Evolutionary conservation across 2,888 invertebrate genomes (phyloP), one percentile per base, ranked within the genome.

Genomic region (Bellardia pandia): DNA sequence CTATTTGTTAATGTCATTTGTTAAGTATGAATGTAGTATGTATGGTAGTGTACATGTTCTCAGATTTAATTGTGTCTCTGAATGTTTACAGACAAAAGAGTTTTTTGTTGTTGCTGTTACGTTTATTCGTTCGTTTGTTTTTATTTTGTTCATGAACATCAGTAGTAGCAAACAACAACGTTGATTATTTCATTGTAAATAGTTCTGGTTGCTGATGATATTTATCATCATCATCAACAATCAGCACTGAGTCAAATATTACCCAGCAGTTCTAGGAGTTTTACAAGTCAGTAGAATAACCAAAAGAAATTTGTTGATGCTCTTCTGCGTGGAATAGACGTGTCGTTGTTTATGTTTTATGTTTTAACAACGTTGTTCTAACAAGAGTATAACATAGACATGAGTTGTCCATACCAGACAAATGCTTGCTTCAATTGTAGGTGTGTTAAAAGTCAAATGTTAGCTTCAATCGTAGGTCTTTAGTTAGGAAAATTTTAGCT

Each of bases 1-100:
- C 66, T 81, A 66, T 81, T 81, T 81, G 56, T 74, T 74, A 74
- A 74, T 37, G 64, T 74, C 16, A 66, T 72, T 66, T 56, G 33
- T 74, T 53, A 23, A 69, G 58, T 56, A 48, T 16, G 37, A 16
- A 66, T 51, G 60, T 30, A 66, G 58, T 56, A 62, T 9, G 37
- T 33, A 68, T 53, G 60, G 30, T 60, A 42, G 51, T 40, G 33
- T 48, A 37, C 33, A 16, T 68, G 60, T 76, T 76, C 51, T 60
- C 68, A 69, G 60, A 76, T 82, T 82, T 82, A 69, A 82, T 82
- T 82, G 75, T 82, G 60, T 75, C 37, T 75, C 75, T 81, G 66
- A 75, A 74, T 74, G 74, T 75, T 60, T 66, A 74, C 56, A 58
- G 66, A 66, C 48, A 74, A 74, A 81, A 37, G 6, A 58, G 37